Conservation (phyloP, 23 tunicate species). For the Styela clava region DNA sequence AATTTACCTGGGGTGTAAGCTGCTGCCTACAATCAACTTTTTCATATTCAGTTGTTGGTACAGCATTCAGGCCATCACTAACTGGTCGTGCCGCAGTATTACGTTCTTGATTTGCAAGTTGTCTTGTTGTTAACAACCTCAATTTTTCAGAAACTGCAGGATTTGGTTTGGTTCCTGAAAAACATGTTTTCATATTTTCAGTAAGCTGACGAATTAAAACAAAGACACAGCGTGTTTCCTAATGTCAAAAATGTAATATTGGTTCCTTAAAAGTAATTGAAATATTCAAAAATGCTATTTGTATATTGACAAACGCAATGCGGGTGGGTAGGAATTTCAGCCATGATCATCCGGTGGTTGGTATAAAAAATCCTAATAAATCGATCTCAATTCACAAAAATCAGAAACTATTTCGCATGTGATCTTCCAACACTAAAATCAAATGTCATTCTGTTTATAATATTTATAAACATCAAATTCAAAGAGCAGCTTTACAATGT, state of each 20-base stretch:
- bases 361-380: no score
- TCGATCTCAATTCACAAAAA: no score
- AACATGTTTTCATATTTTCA: neutral
- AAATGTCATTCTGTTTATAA: no score
- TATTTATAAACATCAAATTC: no score
- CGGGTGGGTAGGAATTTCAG: no score
- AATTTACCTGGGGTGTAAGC: constrained; percentile 82
- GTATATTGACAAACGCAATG: no score
- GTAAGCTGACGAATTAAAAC: neutral
- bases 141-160: constrained; percentile 47
- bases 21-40: constrained; percentile 54
- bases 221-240: neutral
- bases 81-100: constrained; percentile 58
- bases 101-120: constrained; percentile 64
- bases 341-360: no score
- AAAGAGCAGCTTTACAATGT: no score
- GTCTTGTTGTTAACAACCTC: constrained; percentile 66
- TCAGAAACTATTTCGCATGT: no score
- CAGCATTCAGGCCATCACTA: constrained; percentile 86
- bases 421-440: no score
- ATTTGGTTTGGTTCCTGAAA: constrained; percentile 29
- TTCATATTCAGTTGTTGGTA: constrained; percentile 65
- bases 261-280: no score
- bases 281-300: no score
- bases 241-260: neutral